Percentiles rank a stretch among this genome's conserved stretches.
Evolutionary conservation across 1,140 invertebrate genomes (phyloP).

Genomic region (Drosophila busckii): DNA sequence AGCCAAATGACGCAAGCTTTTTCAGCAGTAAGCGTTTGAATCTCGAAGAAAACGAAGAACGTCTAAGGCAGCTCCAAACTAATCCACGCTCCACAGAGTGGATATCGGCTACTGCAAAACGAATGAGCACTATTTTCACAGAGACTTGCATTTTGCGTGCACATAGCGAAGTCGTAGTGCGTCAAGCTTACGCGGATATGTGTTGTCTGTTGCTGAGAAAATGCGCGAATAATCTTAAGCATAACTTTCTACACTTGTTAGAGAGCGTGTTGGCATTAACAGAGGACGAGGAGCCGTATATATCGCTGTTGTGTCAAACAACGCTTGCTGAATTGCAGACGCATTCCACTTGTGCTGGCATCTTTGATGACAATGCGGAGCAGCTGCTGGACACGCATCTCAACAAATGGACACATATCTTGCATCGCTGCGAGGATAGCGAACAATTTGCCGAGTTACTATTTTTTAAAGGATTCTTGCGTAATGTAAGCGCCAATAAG

Average conservation of each 20-base stretch:
- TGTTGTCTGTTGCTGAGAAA: constrained; percentile 50
- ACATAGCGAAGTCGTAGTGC: constrained; percentile 33
- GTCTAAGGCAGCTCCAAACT: constrained; percentile 44
- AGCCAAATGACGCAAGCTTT: constrained; percentile 23
- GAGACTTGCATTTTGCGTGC: constrained; percentile 52
- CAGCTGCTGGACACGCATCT: constrained; percentile 58
- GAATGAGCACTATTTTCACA: constrained; percentile 47
- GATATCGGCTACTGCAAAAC: constrained; percentile 50
- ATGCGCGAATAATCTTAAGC: constrained; percentile 53
- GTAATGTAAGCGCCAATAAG: constrained; percentile 42
- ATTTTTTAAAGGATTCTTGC: constrained; percentile 70
- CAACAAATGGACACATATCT: constrained; percentile 57
- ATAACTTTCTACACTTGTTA: constrained; percentile 58
- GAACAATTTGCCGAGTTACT: constrained; percentile 68
- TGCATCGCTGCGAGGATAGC: constrained; percentile 60
- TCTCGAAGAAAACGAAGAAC: constrained; percentile 51
- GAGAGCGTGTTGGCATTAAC: constrained; percentile 67
- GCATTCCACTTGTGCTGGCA: constrained; percentile 13
- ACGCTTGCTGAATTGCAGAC: constrained; percentile 42
- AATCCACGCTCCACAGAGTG: constrained; percentile 48
- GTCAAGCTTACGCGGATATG: constrained; percentile 52
- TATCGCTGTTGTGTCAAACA: constrained; percentile 33
- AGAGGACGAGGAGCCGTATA: constrained; percentile 48
- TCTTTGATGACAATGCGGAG: constrained; percentile 70
- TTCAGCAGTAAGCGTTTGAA: constrained; percentile 37